Base-by-base conservation (phyloP, 2,888 invertebrate genomes). In the Cyclophora punctaria region DNA sequence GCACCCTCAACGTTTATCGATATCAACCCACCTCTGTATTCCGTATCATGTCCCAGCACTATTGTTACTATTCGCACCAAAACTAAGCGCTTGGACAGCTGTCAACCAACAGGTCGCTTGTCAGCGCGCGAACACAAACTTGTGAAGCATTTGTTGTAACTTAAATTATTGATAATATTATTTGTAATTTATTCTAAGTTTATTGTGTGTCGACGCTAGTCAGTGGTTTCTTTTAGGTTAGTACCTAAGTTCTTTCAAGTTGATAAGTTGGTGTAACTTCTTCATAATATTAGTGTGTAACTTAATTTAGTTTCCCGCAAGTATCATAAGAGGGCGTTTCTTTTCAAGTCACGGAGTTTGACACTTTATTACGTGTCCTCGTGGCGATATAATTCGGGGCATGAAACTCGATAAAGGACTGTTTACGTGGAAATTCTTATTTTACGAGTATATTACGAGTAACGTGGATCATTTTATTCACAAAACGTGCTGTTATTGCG, bases 151-250 rank as follows among this genome's bases (percentile, higher is more conserved):
- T 51, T 52, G 56, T 58, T 58, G 46, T 55, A 45, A 48, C 44
- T 41, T 57, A 58, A 57, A 55, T 60, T 57, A 57, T 56, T 57
- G 43, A 61, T 59, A 74, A 73, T 76, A 71, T 77, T 75, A 76
- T 75, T 20, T 72, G 64, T 71, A 58, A 37, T 58, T 55, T 55
- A 55, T 55, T 55, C 41, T 60, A 58, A 56, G 51, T 55, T 60
- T 33, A 52, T 50, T 56, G 57, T 71, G 66, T 63, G 67, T 67
- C 78, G 78, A 80, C 76, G 78, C 87, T 88, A 88, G 87, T 87
- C 87, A 87, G 73, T 70, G 68, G 76, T 80, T 75, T 80, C 65
- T 71, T 68, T 79, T 77, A 78, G 67, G 69, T 78, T 80, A 79
- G 73, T 66, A 52, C 64, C 69, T 75, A 76, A 77, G 80, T 75